phyloP scores from a whole-genome alignment of 2,113 vertebrate species.

The Nycticryphes semicollaris region DNA sequence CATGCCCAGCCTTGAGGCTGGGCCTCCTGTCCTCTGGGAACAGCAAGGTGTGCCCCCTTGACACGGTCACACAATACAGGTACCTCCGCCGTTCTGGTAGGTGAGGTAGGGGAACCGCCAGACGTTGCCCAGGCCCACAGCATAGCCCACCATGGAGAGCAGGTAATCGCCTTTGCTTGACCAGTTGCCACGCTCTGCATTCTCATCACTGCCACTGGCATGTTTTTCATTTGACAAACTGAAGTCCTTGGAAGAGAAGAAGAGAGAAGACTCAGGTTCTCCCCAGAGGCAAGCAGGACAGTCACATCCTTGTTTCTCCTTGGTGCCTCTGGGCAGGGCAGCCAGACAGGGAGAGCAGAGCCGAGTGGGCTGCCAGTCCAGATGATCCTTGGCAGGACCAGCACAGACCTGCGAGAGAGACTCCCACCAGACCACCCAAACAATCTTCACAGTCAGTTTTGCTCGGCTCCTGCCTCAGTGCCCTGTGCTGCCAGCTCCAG shows the following conservation, averaged over 20 bases:
- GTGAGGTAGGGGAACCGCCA: slow-evolving; percentile 96
- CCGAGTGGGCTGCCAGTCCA: neutral
- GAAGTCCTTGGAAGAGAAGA: slow-evolving; percentile 61
- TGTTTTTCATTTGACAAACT: slow-evolving; percentile 47
- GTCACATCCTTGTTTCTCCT: neutral
- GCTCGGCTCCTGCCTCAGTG: neutral
- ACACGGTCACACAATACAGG: neutral
- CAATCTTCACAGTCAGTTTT: neutral
- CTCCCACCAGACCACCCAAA: neutral
- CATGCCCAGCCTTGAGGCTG: rapidly evolving
- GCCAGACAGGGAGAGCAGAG: neutral
- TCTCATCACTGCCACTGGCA: slow-evolving; percentile 68
- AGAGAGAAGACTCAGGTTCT: neutral
- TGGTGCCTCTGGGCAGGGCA: neutral
- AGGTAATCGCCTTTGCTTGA: slow-evolving; percentile 90
- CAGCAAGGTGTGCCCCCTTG: neutral
- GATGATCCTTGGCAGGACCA: neutral
- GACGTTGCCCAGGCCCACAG: slow-evolving; percentile 93
- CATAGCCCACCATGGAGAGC: slow-evolving; percentile 93
- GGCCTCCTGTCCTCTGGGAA: neutral
- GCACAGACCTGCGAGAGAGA: neutral
- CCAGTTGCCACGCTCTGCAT: slow-evolving; percentile 89
- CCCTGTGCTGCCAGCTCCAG: neutral
- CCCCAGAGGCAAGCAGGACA: neutral
- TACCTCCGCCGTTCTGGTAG: slow-evolving; percentile 94